Evolutionary conservation across 2,797 vertebrate genomes (phyloP).

Genomic region (Thaleichthys pacificus): DNA sequence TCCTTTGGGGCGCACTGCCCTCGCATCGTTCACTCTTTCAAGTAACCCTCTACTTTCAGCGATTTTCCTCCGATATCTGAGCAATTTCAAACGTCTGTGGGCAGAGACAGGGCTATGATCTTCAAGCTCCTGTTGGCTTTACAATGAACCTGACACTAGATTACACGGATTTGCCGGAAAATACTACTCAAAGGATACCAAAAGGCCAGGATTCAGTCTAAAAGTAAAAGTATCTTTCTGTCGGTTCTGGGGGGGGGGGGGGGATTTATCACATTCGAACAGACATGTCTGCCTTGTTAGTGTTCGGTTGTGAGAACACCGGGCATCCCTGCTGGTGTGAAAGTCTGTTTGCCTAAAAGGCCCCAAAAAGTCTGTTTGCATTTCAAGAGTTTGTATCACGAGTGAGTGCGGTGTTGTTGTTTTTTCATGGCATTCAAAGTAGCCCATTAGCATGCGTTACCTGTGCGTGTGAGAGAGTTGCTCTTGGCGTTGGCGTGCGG

Average conservation of each 20-base stretch:
- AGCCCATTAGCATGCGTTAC: constrained; percentile 59
- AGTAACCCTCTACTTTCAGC: no score
- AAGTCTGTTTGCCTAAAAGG: no score
- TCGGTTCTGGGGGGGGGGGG: not conserved
- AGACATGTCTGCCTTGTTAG: not conserved
- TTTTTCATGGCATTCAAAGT: not conserved
- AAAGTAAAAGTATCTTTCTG: not conserved
- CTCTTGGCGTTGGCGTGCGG: constrained; percentile 84
- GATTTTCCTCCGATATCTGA: no score
- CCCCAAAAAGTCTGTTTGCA: no score
- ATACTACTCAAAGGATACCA: not conserved
- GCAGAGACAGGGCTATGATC: not conserved
- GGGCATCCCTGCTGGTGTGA: no score
- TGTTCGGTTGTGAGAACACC: not conserved
- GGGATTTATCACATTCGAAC: not conserved
- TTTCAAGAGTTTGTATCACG: no score
- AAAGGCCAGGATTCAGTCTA: not conserved
- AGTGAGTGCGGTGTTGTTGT: no score
- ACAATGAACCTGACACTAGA: not conserved
- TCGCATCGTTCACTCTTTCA: no score
- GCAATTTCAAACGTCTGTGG: no score
- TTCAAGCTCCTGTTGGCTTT: not conserved
- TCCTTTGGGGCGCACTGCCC: no score
- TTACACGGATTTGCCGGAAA: not conserved
- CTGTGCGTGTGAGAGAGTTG: constrained; percentile 90